A percentile compares a stretch with the other conserved stretches of the same genome.
Evolutionary conservation across 2,888 invertebrate species (phyloP).

Genomic region (Erpobdella octoculata): DNA sequence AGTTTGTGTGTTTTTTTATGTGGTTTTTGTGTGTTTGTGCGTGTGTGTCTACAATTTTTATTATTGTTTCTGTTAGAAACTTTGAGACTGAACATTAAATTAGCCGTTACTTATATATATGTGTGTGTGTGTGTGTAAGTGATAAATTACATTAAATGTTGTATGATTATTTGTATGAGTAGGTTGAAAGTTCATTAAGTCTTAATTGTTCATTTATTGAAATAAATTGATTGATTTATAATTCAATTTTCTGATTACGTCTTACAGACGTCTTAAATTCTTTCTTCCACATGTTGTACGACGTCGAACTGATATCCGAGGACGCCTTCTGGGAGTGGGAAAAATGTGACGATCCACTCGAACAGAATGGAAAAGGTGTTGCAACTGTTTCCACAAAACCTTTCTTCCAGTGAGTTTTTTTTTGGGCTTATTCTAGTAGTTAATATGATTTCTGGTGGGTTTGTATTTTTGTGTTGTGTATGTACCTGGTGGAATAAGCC

Average conservation of each 20-base stretch:
- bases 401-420: slow-evolving; percentile 40
- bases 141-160: background rate
- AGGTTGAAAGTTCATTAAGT: background rate
- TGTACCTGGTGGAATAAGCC: background rate
- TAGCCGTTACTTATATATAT: too few relatives aligned
- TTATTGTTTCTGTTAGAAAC: background rate
- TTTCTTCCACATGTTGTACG: slow-evolving; percentile 71
- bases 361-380: slow-evolving; percentile 72
- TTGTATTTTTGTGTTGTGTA: background rate
- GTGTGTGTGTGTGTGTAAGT: background rate
- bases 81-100: too few relatives aligned
- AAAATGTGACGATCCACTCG: slow-evolving; percentile 61
- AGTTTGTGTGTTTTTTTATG: slow-evolving; percentile 40
- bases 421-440: background rate
- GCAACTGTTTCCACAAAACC: slow-evolving; percentile 67
- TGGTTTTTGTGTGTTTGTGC: background rate
- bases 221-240: too few relatives aligned
- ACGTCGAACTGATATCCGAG: slow-evolving; percentile 69
- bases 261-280: slow-evolving; percentile 67
- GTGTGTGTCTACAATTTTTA: background rate
- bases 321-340: slow-evolving; percentile 77
- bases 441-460: background rate
- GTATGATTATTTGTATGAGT: background rate
- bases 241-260: background rate
- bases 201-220: background rate